Evolutionary conservation across 2,797 vertebrate genomes (phyloP).

Genomic region (Diplodus sargus): DNA sequence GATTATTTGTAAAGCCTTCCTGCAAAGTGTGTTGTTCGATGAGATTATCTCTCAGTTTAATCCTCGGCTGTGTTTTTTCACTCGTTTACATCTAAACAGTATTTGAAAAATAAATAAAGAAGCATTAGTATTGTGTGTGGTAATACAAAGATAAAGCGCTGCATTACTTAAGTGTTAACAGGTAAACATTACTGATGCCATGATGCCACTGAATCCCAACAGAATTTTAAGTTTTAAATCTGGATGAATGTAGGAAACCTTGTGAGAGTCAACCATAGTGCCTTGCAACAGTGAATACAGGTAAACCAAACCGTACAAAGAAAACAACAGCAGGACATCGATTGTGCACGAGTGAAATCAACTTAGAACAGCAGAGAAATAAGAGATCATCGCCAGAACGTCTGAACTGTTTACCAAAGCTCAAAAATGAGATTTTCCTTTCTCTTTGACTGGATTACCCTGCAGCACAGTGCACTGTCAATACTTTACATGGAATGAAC

Average conservation of each 20-base stretch:
- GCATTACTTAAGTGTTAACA: background rate
- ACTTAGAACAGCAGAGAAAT: slow-evolving; percentile 18
- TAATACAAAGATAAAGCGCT: background rate
- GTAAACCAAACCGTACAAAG: slow-evolving; percentile 1
- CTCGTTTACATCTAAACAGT: slow-evolving; percentile 59
- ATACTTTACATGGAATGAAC: slow-evolving; percentile 60
- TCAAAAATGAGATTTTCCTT: slow-evolving; percentile 43
- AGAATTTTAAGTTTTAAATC: background rate
- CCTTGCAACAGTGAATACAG: background rate
- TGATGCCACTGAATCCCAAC: background rate
- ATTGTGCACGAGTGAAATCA: slow-evolving; percentile 15
- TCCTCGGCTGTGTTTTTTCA: slow-evolving; percentile 45
- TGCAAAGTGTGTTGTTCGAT: slow-evolving; percentile 50
- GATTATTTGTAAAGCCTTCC: slow-evolving; percentile 61
- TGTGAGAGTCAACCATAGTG: background rate
- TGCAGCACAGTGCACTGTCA: slow-evolving; percentile 31
- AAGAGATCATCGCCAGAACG: slow-evolving; percentile 28
- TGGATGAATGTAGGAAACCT: background rate
- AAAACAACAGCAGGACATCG: slow-evolving; percentile 6
- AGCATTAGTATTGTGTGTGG: slow-evolving; percentile 21
- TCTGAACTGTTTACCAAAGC: slow-evolving; percentile 44
- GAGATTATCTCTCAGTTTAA: slow-evolving; percentile 66
- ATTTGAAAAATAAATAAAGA: slow-evolving; percentile 27
- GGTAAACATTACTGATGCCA: background rate
- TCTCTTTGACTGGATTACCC: slow-evolving; percentile 47